These are phyloP conservation scores for Lycaena phlaeas DNA, from an alignment of 2,888 invertebrate genomes.

Conservation along the genomic window DNA sequence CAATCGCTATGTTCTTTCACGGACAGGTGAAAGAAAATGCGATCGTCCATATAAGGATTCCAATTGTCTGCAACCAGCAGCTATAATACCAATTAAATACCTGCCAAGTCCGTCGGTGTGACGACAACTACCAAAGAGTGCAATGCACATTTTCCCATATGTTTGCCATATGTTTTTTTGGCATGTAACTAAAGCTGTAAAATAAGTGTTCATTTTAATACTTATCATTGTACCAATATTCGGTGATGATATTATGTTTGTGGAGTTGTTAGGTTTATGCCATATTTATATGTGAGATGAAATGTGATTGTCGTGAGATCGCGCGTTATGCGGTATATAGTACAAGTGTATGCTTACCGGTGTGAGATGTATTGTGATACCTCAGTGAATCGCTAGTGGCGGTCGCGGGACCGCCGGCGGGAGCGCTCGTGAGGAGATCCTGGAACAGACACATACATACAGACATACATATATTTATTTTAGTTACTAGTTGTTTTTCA, in stretches of 20 bases:
- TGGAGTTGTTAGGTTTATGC: slow-evolving; percentile 16
- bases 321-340: slow-evolving; percentile 10
- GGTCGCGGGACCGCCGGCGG: slow-evolving; percentile 61
- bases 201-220: slow-evolving; percentile 69
- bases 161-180: slow-evolving; percentile 68
- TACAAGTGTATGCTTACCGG: slow-evolving; percentile 52
- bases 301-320: slow-evolving; percentile 8
- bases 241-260: slow-evolving; percentile 20
- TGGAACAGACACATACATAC: slow-evolving; percentile 25
- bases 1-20: slow-evolving; percentile 28
- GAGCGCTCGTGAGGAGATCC: slow-evolving; percentile 56
- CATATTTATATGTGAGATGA: neutral
- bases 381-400: slow-evolving; percentile 64
- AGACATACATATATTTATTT: too few relatives aligned
- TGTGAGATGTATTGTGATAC: slow-evolving; percentile 67
- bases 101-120: slow-evolving; percentile 70
- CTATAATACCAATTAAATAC: slow-evolving; percentile 71
- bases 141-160: slow-evolving; percentile 55
- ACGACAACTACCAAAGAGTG: slow-evolving; percentile 65
- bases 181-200: slow-evolving; percentile 66
- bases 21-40: slow-evolving; percentile 13
- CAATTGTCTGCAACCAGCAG: slow-evolving; percentile 31
- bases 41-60: slow-evolving; percentile 32
- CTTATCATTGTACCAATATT: slow-evolving; percentile 40
- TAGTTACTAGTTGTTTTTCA: too few relatives aligned